Evolutionary conservation across 1,140 invertebrate species (phyloP).

Genomic region (Muscidifurax raptorellus): DNA sequence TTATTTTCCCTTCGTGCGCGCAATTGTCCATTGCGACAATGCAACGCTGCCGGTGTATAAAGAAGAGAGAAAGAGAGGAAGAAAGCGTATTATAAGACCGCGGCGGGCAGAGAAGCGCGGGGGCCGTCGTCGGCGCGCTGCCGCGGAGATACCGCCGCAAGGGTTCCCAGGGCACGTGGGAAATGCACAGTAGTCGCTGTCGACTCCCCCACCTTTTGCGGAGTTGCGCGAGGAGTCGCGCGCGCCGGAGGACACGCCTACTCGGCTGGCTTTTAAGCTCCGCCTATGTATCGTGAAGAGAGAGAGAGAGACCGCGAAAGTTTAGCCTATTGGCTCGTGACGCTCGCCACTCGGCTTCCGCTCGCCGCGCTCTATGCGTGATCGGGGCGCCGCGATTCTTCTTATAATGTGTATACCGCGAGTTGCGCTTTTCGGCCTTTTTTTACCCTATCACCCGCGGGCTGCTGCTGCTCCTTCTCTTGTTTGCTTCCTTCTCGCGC

Average conservation of each 20-base stretch:
- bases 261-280: neutral
- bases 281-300: neutral
- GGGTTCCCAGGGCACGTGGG: conserved; percentile 77
- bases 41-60: conserved; percentile 35
- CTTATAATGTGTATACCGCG: neutral
- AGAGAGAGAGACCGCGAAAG: neutral
- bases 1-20: neutral
- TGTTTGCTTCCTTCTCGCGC: neutral
- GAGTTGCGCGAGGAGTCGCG: conserved; percentile 44
- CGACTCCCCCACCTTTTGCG: conserved; percentile 62
- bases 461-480: neutral
- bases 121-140: conserved; percentile 30
- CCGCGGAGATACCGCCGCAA: conserved; percentile 67
- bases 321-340: conserved; percentile 46
- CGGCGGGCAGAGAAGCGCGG: conserved; percentile 52
- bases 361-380: neutral
- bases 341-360: conserved; percentile 1
- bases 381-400: conserved; percentile 28
- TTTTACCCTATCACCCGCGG: conserved; percentile 21
- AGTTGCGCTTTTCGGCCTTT: conserved; percentile 18
- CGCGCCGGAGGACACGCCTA: neutral
- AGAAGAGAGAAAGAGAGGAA: conserved; percentile 62
- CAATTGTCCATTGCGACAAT: conserved; percentile 37
- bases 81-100: conserved; percentile 65
- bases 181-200: conserved; percentile 75